Conservation (phyloP, 2,797 vertebrate species). For the Ataeniobius toweri region DNA sequence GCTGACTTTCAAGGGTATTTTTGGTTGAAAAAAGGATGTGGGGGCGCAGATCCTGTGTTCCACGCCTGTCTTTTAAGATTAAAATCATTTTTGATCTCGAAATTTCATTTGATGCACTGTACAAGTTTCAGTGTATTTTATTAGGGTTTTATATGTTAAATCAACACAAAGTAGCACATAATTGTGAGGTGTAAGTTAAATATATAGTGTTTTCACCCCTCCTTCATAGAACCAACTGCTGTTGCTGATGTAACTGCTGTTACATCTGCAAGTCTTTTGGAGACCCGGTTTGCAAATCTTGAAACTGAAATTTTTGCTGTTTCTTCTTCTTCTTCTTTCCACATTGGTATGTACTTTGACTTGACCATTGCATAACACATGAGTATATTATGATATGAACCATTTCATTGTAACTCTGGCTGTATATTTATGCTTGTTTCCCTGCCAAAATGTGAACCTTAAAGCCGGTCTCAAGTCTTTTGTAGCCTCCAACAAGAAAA, state of each 20-base stretch:
- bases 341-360: neutral
- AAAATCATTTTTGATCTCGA: slow-evolving; percentile 47
- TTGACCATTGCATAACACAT: neutral
- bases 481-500: neutral
- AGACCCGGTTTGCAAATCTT: neutral
- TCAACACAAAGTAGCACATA: neutral
- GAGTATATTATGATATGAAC: neutral
- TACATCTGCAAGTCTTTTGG: neutral
- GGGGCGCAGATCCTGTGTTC: slow-evolving; percentile 56
- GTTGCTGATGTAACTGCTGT: no score
- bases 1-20: slow-evolving; percentile 67
- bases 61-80: slow-evolving; percentile 63
- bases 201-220: no score
- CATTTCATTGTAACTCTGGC: neutral
- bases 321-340: neutral
- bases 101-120: slow-evolving; percentile 21
- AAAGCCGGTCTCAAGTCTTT: neutral
- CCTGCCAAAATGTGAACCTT: neutral
- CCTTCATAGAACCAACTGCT: no score
- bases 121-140: no score
- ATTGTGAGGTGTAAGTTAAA: neutral
- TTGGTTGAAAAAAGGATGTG: slow-evolving; percentile 28
- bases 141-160: neutral
- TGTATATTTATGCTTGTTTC: neutral
- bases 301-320: neutral